Conservation (phyloP, 2,888 invertebrate genomes). For the Drymonia ruficornis region DNA sequence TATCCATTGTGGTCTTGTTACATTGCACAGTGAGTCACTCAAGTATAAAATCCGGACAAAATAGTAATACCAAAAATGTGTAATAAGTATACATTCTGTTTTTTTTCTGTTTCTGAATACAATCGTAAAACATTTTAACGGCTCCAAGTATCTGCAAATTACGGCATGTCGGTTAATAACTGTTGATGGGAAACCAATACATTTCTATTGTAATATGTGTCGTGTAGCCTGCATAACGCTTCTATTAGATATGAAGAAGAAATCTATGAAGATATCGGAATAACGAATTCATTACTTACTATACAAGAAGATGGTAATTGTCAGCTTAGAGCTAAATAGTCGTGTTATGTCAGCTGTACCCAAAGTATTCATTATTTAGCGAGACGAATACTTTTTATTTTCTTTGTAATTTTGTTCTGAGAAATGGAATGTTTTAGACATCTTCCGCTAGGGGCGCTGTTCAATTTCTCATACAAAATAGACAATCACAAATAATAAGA, state of each 20-base stretch:
- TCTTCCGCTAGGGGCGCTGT: too few species aligned
- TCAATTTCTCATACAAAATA: too few species aligned
- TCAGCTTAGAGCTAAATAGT: slow-evolving; percentile 60
- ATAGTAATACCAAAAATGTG: slow-evolving; percentile 44
- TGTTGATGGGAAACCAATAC: slow-evolving; percentile 81
- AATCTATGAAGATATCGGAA: slow-evolving; percentile 80
- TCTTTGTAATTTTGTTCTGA: too few species aligned
- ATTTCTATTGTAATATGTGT: slow-evolving; percentile 83
- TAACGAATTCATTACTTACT: slow-evolving; percentile 82
- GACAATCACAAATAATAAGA: too few species aligned
- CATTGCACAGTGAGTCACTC: slow-evolving; percentile 76
- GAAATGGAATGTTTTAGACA: too few species aligned
- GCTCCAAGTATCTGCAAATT: slow-evolving; percentile 81
- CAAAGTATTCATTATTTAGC: background rate
- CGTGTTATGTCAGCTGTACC: background rate
- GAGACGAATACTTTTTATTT: background rate
- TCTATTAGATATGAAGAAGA: slow-evolving; percentile 65
- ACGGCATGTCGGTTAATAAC: slow-evolving; percentile 80
- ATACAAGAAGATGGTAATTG: slow-evolving; percentile 68
- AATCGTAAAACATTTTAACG: slow-evolving; percentile 69
- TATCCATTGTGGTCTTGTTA: slow-evolving; percentile 82
- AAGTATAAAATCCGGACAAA: slow-evolving; percentile 79
- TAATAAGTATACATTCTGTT: slow-evolving; percentile 44
- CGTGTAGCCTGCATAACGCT: slow-evolving; percentile 78
- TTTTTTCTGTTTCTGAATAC: slow-evolving; percentile 61